Base-by-base conservation (phyloP, 2,113 vertebrate species). In the Crotalus horridus region DNA sequence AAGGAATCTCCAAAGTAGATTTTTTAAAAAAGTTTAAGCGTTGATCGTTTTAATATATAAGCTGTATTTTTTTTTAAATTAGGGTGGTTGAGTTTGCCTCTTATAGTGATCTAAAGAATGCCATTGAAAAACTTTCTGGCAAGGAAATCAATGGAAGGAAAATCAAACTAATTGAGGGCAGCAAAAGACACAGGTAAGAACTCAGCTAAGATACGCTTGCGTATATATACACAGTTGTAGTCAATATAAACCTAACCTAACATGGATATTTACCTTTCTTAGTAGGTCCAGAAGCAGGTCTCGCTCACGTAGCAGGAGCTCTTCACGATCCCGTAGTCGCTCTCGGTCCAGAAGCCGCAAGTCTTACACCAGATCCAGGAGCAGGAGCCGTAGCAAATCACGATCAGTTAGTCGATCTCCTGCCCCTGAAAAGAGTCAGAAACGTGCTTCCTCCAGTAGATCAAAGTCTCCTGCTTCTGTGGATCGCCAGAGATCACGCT, bases 61-160 rank as follows among this genome's bases (percentile, higher is more conserved):
- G 2, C n/a, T 69, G 54, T 93, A 26, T 74, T 24, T 26, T 13
- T n/a, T 69, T 24, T 39, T 39, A 39, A 91, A 24, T 0, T 96
- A 99, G 99, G 97, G 99, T 99, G 95, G 99, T 99, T 98, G 99
- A 99, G 96, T 99, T 99, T 96, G 99, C 99, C 95, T 99, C 99
- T 97, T 98, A 99, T 85, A 98, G 99, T 96, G 99, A 99, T 95
- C 97, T 99, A 98, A 99, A 99, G 98, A 99, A 99, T 96, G 99
- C 99, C 92, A 98, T 99, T 94, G 99, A 99, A 93, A 99, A 99
- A 96, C 98, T 99, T 94, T 99, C 98, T 97, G 99, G 99, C 96
- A 99, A 99, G 96, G 99, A 99, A 98, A 99, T 99, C 93, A 99
- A 99, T 96, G 99, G 99, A 95, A 99, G 99, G 95, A 99, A 99